These are phyloP conservation scores for Apostichopus parvimensis DNA, from an alignment of 35 echinoderm and acorn worm genomes.

Conservation along the genomic window DNA sequence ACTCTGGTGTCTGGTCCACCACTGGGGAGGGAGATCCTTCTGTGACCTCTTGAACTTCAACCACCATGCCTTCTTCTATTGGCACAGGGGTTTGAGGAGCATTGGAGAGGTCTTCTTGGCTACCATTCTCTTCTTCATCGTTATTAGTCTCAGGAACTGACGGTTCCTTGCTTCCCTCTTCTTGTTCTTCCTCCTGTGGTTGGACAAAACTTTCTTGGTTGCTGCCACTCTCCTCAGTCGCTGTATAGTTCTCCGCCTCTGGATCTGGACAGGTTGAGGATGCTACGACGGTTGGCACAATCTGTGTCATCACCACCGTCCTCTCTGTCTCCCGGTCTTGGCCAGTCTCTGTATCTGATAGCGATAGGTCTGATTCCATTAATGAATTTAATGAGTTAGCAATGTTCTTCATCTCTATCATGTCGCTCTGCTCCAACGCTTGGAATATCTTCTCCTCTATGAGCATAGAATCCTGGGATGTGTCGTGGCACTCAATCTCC, in stretches of 20 bases:
- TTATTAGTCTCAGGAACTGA: background rate
- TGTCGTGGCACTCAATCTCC: slow-evolving; percentile 8
- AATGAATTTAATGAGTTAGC: slow-evolving; percentile 50
- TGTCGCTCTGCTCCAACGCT: slow-evolving; percentile 44
- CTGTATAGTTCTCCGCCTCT: background rate
- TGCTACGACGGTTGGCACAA: background rate
- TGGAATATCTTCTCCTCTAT: slow-evolving; percentile 58
- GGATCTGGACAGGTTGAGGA: background rate
- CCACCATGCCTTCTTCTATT: slow-evolving; percentile 91
- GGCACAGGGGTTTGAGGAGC: slow-evolving; percentile 64
- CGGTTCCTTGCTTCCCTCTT: slow-evolving; percentile 49
- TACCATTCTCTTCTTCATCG: background rate
- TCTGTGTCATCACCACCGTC: slow-evolving; percentile 30
- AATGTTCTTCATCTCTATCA: slow-evolving; percentile 51
- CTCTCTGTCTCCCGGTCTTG: slow-evolving; percentile 23
- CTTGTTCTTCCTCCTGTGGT: slow-evolving; percentile 53
- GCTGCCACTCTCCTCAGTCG: slow-evolving; percentile 10
- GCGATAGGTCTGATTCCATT: slow-evolving; percentile 43
- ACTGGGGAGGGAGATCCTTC: slow-evolving; percentile 49
- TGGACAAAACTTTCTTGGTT: slow-evolving; percentile 24
- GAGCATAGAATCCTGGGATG: slow-evolving; percentile 39
- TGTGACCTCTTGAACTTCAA: slow-evolving; percentile 83
- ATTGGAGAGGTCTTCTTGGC: slow-evolving; percentile 28
- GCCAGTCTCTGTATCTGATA: slow-evolving; percentile 43
- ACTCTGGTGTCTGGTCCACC: slow-evolving; percentile 57